Percentiles rank a stretch among this genome's conserved stretches.
phyloP scores from a whole-genome alignment of 1,140 invertebrate genomes.

The Ladona fulva region DNA sequence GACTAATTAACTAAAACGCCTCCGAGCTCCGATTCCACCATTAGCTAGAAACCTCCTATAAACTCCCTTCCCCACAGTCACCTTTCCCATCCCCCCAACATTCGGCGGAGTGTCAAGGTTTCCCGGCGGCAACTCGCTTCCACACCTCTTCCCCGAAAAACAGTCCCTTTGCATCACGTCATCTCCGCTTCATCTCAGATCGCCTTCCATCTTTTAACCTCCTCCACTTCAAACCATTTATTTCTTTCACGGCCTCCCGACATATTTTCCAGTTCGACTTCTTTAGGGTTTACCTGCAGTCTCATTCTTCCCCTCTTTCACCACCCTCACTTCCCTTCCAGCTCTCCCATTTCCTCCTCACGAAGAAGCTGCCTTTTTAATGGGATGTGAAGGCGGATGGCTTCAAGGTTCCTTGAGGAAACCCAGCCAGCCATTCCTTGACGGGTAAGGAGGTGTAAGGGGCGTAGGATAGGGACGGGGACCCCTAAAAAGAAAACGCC shows the following conservation, averaged over 20 bases:
- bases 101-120: too few species aligned
- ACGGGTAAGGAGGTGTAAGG: background rate
- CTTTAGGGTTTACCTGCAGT: background rate
- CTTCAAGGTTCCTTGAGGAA: background rate
- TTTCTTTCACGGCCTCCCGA: too few species aligned
- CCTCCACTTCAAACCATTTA: background rate
- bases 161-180: background rate
- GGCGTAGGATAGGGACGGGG: background rate
- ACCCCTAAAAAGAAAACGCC: background rate
- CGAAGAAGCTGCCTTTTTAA: background rate
- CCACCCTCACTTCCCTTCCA: background rate
- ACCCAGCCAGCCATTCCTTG: background rate
- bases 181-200: background rate
- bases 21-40: too few species aligned
- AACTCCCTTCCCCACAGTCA: too few species aligned
- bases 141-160: background rate
- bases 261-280: too few species aligned
- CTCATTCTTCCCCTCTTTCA: background rate
- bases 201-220: background rate
- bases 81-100: too few species aligned
- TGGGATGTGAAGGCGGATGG: background rate
- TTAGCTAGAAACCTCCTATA: too few species aligned
- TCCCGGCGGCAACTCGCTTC: too few species aligned
- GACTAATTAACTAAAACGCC: too few species aligned
- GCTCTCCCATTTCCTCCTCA: background rate